Percentiles rank a stretch among this genome's conserved stretches.
Evolutionary conservation across 1,140 invertebrate genomes (phyloP).

Genomic region (Drosophila tristis): DNA sequence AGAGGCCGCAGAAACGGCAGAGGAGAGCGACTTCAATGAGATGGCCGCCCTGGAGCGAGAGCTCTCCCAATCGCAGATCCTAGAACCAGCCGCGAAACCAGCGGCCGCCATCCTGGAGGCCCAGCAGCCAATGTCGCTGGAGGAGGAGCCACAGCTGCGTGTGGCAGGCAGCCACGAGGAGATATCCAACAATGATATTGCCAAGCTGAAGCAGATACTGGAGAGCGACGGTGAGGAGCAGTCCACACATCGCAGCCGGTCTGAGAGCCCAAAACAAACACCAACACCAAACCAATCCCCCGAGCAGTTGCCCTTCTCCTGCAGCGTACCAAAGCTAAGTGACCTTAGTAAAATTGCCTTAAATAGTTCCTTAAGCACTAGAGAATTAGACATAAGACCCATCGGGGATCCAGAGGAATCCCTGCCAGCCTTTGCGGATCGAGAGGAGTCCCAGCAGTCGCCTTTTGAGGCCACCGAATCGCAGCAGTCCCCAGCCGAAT

Average conservation of each 20-base stretch:
- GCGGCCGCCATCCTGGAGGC: neutral
- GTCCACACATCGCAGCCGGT: neutral
- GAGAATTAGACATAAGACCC: constrained; percentile 57
- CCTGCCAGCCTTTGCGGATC: neutral
- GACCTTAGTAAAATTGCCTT: constrained; percentile 84
- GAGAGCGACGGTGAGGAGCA: constrained; percentile 63
- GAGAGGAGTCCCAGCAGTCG: neutral
- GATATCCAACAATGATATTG: constrained; percentile 67
- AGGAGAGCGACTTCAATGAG: constrained; percentile 72
- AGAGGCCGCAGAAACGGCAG: neutral
- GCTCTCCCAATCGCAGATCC: constrained; percentile 56
- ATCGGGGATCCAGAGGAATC: neutral
- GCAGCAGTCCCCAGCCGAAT: neutral
- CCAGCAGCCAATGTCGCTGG: neutral
- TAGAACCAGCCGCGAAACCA: neutral
- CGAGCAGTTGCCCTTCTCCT: too few species aligned
- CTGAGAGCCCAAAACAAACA: too few species aligned
- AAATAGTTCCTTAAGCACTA: constrained; percentile 80
- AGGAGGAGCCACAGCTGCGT: neutral
- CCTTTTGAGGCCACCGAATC: too few species aligned
- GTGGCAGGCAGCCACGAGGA: neutral
- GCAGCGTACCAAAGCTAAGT: constrained; percentile 82
- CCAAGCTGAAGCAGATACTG: constrained; percentile 71
- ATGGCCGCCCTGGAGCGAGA: constrained; percentile 72
- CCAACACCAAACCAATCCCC: too few species aligned